A percentile compares a stretch with the other conserved stretches of the same genome.
Conservation (phyloP, 2,888 invertebrate genomes). For the Drosophila paramelanica region DNA sequence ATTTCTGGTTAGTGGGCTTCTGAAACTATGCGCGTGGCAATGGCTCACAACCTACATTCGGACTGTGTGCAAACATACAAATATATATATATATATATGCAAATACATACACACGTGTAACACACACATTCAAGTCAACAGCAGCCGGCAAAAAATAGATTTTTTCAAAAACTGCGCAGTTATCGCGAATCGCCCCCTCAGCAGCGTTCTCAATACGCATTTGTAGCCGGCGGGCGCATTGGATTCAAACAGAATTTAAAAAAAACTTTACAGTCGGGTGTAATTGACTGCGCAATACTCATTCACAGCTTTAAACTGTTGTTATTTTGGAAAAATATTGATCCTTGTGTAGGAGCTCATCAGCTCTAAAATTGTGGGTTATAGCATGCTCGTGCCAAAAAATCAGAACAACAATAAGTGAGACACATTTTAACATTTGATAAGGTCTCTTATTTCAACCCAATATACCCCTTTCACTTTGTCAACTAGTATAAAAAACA, state of each 20-base stretch:
- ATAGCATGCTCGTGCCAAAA: too few relatives aligned
- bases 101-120: background rate
- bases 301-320: too few relatives aligned
- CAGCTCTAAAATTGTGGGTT: too few relatives aligned
- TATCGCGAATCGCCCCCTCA: conserved; percentile 41
- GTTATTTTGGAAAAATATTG: too few relatives aligned
- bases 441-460: too few relatives aligned
- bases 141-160: conserved; percentile 48
- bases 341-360: too few relatives aligned
- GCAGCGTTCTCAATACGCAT: conserved; percentile 31
- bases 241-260: conserved; percentile 14
- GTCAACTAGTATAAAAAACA: conserved; percentile 1
- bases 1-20: conserved; percentile 1
- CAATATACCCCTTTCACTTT: too few relatives aligned
- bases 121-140: conserved; percentile 9
- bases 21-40: conserved; percentile 40
- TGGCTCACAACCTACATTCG: conserved; percentile 48
- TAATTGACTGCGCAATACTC: too few relatives aligned
- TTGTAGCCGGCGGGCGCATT: conserved; percentile 32
- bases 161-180: conserved; percentile 53
- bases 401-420: too few relatives aligned
- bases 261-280: too few relatives aligned
- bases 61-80: background rate
- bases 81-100: background rate
- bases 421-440: too few relatives aligned